phyloP scores from a whole-genome alignment of 2,797 vertebrate species.

The Squalus acanthias region DNA sequence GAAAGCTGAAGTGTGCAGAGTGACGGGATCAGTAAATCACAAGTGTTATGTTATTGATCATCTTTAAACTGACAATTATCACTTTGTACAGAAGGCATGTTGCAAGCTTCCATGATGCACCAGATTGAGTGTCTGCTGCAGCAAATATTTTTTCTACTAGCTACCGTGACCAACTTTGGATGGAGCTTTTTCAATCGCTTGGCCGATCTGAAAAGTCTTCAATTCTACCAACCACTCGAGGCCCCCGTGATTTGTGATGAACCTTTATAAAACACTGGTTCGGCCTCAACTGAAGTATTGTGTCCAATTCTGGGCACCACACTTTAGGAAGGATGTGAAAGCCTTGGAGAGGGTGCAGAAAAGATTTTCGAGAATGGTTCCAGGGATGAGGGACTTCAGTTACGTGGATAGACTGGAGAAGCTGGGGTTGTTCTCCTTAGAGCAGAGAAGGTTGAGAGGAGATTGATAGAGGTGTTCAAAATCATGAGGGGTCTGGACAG shows the following conservation, averaged over 20 bases:
- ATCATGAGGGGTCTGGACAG: no score
- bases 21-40: neutral
- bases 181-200: neutral
- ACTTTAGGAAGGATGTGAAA: no score
- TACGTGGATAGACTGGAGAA: no score
- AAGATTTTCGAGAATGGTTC: no score
- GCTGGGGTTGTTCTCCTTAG: no score
- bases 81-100: neutral
- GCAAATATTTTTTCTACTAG: neutral
- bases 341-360: no score
- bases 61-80: neutral
- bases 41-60: neutral
- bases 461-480: no score
- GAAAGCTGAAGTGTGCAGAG: neutral
- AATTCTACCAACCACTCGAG: neutral
- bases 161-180: neutral
- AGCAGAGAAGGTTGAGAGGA: no score
- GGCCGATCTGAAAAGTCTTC: neutral
- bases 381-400: no score
- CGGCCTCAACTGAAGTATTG: no score
- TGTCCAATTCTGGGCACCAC: no score
- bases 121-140: neutral
- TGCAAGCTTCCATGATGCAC: neutral
- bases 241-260: neutral
- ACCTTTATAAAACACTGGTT: no score